Conservation (phyloP, 2,113 vertebrate genomes). For the Mohoua ochrocephala region DNA sequence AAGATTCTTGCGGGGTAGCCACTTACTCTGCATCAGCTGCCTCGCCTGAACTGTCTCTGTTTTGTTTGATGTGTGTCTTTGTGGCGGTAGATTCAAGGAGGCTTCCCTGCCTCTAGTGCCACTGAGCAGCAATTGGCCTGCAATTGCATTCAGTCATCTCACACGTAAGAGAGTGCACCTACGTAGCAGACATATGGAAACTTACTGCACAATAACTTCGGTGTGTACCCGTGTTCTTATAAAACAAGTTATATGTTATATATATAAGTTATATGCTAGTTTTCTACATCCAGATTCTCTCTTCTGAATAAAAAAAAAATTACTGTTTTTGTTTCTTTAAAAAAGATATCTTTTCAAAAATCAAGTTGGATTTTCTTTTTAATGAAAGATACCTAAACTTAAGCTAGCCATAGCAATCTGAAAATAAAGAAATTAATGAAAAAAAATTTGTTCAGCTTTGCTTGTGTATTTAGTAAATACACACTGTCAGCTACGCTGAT, state of each 20-base stretch:
- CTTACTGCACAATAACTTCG: not conserved
- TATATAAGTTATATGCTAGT: too few species aligned
- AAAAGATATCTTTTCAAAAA: not conserved
- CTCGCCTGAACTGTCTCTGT: not conserved
- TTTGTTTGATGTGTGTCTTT: not conserved
- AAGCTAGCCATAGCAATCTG: not conserved
- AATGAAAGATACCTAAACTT: not conserved
- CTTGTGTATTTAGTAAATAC: not conserved
- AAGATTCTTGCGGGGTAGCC: not conserved
- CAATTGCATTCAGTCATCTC: not conserved
- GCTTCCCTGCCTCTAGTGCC: not conserved
- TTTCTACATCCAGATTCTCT: not conserved
- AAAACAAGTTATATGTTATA: too few species aligned
- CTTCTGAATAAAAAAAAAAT: not conserved
- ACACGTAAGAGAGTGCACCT: accelerated
- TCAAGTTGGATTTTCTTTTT: not conserved
- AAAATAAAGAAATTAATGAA: not conserved
- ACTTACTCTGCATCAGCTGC: not conserved
- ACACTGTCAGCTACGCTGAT: not conserved
- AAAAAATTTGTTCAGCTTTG: not conserved
- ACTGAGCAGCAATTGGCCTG: not conserved
- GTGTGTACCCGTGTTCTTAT: not conserved
- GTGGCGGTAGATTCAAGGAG: not conserved
- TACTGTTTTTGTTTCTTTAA: not conserved
- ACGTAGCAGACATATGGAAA: not conserved